These are phyloP conservation scores for Hirudo medicinalis DNA, from an alignment of 1,140 invertebrate genomes.

Conservation along the genomic window DNA sequence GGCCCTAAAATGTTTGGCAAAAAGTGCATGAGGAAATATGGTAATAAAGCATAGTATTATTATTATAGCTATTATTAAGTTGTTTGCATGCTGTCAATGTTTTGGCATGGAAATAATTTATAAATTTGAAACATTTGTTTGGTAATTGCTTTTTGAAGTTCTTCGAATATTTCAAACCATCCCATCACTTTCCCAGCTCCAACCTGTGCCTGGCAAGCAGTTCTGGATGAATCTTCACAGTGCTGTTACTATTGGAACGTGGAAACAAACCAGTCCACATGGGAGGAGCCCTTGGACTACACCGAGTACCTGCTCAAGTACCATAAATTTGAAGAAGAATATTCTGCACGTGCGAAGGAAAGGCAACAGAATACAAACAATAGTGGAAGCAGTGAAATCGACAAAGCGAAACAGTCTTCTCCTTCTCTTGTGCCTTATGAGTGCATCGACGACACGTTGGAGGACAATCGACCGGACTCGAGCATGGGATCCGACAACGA, in stretches of 20 bases:
- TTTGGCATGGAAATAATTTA: no score
- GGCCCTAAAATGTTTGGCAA: no score
- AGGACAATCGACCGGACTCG: no score
- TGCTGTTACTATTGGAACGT: conserved; percentile 62
- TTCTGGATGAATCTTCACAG: conserved; percentile 53
- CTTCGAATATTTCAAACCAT: no score
- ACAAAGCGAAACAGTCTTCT: background rate
- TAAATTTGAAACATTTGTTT: no score
- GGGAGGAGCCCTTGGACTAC: conserved; percentile 53
- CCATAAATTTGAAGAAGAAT: conserved; percentile 23
- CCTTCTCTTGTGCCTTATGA: background rate
- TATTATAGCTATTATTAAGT: no score
- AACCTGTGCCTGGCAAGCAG: conserved; percentile 51
- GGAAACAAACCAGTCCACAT: conserved; percentile 57
- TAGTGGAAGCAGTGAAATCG: background rate
- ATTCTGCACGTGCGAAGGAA: conserved; percentile 14
- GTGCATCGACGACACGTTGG: no score
- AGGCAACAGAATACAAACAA: conserved; percentile 7
- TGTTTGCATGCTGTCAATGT: no score
- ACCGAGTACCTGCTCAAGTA: conserved; percentile 34
- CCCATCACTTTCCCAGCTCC: conserved; percentile 29
- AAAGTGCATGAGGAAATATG: no score
- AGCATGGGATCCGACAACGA: no score
- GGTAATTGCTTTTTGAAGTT: no score
- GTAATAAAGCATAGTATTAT: no score